Evolutionary conservation across 2,888 invertebrate species (phyloP), one percentile per base, ranked within the genome.

Genomic region (Mallateleia sp.): DNA sequence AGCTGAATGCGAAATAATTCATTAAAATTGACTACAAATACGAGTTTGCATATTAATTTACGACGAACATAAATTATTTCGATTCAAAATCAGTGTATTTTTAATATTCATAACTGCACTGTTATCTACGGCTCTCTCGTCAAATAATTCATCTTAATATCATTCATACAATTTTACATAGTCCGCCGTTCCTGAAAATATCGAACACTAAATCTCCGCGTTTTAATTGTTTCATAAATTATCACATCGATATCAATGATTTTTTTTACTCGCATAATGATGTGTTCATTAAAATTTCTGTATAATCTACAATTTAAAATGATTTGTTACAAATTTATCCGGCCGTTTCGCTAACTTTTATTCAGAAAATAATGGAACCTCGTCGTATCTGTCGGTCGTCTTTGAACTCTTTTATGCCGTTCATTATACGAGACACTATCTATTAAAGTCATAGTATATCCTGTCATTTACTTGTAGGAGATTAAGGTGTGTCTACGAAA

Each of bases 401-500:
- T 88, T 89, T 84, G 85, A 85, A 86, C 83, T 89, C 85, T 87
- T 87, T 87, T 80, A 84, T 77, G 87, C 78, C 80, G 80, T 87
- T 87, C 83, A 87, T 87, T 87, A 87, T 87, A 87, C 84, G 81
- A 78, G 84, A 85, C 82, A 85, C 87, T 85, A 83, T 89, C 87
- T 87, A 87, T 89, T 87, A 89, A 85, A 87, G 87, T 89, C 79
- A 83, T 87, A 87, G 86, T 80, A 88, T 82, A 86, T 85, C 84
- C 89, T 84, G 86, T 85, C 88, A 88, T 89, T 88, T 88, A 85
- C 87, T 87, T 87, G 80, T 85, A 81, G 79, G 72, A 85, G 87
- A 89, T 89, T 86, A 83, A 87, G 89, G 87, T 87, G 90, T 87
- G 88, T 87, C 88, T 87, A 85, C 85, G 67, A 89, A 90, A 89